Conservation (phyloP, 2,888 invertebrate genomes). For the Andrena praecox region DNA sequence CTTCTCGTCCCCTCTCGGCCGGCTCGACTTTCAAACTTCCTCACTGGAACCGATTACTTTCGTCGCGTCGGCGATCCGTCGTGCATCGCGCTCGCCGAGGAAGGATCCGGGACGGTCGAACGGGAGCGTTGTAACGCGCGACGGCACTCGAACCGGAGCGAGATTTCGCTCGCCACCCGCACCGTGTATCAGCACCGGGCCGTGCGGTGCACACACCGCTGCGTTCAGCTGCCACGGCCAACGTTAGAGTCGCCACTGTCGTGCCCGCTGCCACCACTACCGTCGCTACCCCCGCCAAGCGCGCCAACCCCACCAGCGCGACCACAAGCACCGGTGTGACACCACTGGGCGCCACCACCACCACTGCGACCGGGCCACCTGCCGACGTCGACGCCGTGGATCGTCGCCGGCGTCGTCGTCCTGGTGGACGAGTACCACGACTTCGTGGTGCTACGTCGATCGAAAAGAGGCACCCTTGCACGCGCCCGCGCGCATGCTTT, state of each 20-base stretch:
- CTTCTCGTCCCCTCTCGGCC: not conserved
- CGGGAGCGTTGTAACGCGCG: slow-evolving; percentile 56
- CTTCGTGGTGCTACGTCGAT: slow-evolving; percentile 77
- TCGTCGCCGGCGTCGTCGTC: slow-evolving; percentile 26
- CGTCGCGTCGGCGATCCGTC: not conserved
- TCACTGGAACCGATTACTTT: not conserved
- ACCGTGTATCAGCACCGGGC: slow-evolving; percentile 58
- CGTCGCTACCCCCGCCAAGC: not conserved
- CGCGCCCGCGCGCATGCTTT: slow-evolving; percentile 79
- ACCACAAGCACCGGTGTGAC: not conserved
- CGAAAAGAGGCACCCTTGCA: slow-evolving; percentile 81
- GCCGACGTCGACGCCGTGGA: slow-evolving; percentile 45
- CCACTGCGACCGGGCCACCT: not conserved
- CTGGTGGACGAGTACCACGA: slow-evolving; percentile 32
- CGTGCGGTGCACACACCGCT: slow-evolving; percentile 65
- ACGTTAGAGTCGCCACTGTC: slow-evolving; percentile 69
- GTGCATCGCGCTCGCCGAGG: not conserved
- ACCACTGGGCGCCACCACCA: not conserved
- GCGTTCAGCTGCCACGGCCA: slow-evolving; percentile 59
- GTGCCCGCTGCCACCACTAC: slow-evolving; percentile 55
- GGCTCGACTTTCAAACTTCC: not conserved
- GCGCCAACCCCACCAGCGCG: slow-evolving; percentile 12
- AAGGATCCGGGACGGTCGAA: slow-evolving; percentile 7
- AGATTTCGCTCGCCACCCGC: slow-evolving; percentile 63
- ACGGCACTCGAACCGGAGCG: slow-evolving; percentile 57